Base-by-base conservation (phyloP, 1,140 invertebrate species). In the Aphaenogaster floridana region DNA sequence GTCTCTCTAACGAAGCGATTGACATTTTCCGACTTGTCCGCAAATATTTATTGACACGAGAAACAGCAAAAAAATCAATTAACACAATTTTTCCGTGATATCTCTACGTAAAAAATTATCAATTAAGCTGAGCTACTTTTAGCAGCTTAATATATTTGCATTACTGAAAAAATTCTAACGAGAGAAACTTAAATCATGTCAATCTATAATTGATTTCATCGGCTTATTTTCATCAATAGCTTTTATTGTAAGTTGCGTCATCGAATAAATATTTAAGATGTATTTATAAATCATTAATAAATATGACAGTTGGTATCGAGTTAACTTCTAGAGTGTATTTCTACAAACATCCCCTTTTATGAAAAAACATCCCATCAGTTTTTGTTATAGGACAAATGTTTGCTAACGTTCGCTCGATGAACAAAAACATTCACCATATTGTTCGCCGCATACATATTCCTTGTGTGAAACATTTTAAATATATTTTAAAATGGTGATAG, bases 361-460 rank as follows among this genome's bases (percentile, higher is more conserved):
- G 11, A 34, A 54, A 54, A 57, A 74, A 74, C 13, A 39, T 54
- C 2, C 15, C 5, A n/a, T 34, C 6, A n/a, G 4, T 11, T 74
- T 74, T 72, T 57, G 17, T 74, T 74, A 54, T 54, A 8, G 34
- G 17, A 39, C 21, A 74, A 74, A 74, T 74, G 17, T 74, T 74
- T 74, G 34, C 34, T 0, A 71, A 34, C 45, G 28, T 50, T 71
- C 28, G 15, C 8, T 36, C 34, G 5, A 74, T 57, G 28, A 72
- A 72, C 9, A 34, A 74, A 74, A 74, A 74, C 11, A 74, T 72
- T 72, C 21, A 28, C 11, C 57, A 1, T 39, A 2, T 3, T 74
- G 8, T 57, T 21, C 34, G 17, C 1, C 21, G 50, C 21, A 13
- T 28, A 1, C 1, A 8, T 39, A 39, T 54, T 52, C 15, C 34